Conservation (phyloP, 2,113 vertebrate species). For the Crypturellus undulatus region DNA sequence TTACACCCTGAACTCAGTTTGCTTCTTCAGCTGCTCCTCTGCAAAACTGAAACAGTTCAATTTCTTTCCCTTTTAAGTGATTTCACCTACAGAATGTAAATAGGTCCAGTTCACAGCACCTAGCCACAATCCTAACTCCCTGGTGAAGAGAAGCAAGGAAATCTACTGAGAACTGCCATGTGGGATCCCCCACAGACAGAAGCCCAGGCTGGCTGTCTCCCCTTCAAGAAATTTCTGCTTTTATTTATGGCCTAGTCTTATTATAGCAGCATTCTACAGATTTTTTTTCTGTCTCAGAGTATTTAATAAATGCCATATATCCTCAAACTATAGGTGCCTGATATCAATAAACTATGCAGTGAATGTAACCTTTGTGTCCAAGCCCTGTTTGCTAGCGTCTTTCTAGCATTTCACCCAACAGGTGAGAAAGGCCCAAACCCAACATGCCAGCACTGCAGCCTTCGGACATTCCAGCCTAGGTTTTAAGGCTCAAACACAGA, state of each 20-base stretch:
- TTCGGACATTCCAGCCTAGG: not conserved
- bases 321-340: constrained; percentile 4
- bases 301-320: not conserved
- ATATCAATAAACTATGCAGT: not conserved
- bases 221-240: not conserved
- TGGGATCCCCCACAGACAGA: not conserved
- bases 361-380: constrained; percentile 20
- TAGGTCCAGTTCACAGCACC: not conserved
- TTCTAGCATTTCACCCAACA: constrained; percentile 39
- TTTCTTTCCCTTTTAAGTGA: not conserved
- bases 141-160: not conserved
- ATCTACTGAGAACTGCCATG: not conserved
- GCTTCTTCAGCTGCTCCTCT: not conserved
- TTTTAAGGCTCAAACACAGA: not conserved
- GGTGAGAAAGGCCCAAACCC: constrained; percentile 22
- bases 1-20: not conserved
- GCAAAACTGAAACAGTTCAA: rapidly evolving
- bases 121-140: not conserved
- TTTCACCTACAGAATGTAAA: not conserved
- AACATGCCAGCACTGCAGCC: not conserved
- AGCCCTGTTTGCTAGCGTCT: constrained; percentile 6
- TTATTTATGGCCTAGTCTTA: not conserved
- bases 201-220: not conserved
- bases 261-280: not conserved
- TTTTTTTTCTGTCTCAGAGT: not conserved